These are phyloP conservation scores for Neoscelio sp. DNA, from an alignment of 2,888 invertebrate genomes.

Conservation along the genomic window DNA sequence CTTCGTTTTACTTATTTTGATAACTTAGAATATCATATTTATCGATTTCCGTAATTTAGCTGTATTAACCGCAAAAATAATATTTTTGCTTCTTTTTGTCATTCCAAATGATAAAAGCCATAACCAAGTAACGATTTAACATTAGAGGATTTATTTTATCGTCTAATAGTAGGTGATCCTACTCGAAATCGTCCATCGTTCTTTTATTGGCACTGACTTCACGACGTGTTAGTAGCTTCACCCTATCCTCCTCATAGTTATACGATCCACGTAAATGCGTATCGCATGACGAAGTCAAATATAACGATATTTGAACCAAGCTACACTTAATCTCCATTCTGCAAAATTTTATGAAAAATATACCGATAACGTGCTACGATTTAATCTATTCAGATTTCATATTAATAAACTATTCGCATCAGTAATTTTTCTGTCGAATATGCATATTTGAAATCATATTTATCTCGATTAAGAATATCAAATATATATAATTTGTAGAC, in stretches of 20 bases:
- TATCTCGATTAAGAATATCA: conserved; percentile 5
- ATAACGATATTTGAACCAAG: conserved; percentile 55
- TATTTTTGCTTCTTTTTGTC: conserved; percentile 14
- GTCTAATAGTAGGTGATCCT: conserved; percentile 75
- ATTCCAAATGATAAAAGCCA: conserved; percentile 47
- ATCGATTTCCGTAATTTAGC: conserved; percentile 14
- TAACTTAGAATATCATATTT: conserved; percentile 9
- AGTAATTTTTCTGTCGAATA: conserved; percentile 22
- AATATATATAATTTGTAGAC: too few relatives aligned
- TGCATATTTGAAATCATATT: too few relatives aligned
- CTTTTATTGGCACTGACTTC: conserved; percentile 61
- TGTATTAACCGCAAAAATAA: not conserved
- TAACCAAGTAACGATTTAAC: conserved; percentile 56
- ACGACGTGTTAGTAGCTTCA: conserved; percentile 59
- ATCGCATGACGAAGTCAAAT: conserved; percentile 65
- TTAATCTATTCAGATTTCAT: conserved; percentile 31
- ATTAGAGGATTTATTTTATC: conserved; percentile 65
- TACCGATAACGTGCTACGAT: conserved; percentile 38
- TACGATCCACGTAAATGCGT: conserved; percentile 65
- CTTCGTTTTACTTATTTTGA: too few relatives aligned
- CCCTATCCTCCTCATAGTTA: conserved; percentile 49
- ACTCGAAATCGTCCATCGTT: conserved; percentile 71
- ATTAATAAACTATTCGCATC: conserved; percentile 27
- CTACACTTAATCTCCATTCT: conserved; percentile 51
- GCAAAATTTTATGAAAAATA: conserved; percentile 65